These are phyloP conservation scores for Hippoglossus stenolepis DNA, from an alignment of 2,113 vertebrate genomes.

Conservation along the genomic window DNA sequence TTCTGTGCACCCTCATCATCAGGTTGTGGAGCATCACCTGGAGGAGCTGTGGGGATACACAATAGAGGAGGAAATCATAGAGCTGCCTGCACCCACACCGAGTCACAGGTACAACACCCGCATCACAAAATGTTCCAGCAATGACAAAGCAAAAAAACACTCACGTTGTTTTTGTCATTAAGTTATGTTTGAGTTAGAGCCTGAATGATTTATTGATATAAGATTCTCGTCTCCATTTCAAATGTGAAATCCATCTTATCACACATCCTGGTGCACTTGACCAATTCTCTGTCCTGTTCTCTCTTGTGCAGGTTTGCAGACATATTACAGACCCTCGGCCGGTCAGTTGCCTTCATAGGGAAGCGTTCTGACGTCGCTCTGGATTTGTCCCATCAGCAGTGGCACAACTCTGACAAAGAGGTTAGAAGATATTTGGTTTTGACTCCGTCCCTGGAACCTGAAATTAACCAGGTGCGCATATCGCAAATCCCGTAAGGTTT, in stretches of 20 bases:
- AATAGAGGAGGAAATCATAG: slow-evolving; percentile 3
- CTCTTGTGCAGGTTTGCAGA: slow-evolving; percentile 82
- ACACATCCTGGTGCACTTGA: not conserved
- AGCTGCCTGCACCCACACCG: not conserved
- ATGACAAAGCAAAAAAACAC: too few relatives aligned
- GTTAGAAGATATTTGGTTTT: slow-evolving; percentile 67
- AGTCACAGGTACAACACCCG: slow-evolving; percentile 48
- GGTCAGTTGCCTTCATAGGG: slow-evolving; percentile 80
- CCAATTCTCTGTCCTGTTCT: not conserved
- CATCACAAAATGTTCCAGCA: too few relatives aligned
- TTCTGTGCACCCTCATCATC: not conserved
- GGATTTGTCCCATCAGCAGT: slow-evolving; percentile 71
- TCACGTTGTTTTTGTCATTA: not conserved
- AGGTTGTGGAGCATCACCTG: slow-evolving; percentile 78
- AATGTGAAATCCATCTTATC: too few relatives aligned
- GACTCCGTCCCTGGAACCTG: too few relatives aligned
- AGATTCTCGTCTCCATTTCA: too few relatives aligned
- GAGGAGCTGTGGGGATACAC: slow-evolving; percentile 71
- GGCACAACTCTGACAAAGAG: slow-evolving; percentile 86
- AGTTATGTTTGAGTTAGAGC: too few relatives aligned
- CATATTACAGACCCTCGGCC: slow-evolving; percentile 76
- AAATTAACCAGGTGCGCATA: too few relatives aligned
- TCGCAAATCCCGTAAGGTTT: too few relatives aligned
- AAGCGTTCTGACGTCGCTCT: slow-evolving; percentile 55
- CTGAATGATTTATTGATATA: too few relatives aligned